Evolutionary conservation across 2,113 vertebrate genomes (phyloP), one percentile per base, ranked within the genome.

Genomic region (Oreocharis arfaki): DNA sequence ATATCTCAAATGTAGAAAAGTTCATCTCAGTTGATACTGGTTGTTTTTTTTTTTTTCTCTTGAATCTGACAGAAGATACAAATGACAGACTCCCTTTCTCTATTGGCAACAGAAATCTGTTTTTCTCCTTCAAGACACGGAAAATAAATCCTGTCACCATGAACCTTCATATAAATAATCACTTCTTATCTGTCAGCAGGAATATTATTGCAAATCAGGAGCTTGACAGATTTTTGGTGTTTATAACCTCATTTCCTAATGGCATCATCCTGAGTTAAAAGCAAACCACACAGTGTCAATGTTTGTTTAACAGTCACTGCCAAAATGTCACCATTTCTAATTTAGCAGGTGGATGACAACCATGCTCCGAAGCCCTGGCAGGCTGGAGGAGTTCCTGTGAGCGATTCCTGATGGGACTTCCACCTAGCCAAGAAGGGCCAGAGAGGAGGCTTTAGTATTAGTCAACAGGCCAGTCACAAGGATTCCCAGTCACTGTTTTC

Each of bases 191-290:
- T 89, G 74, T 79, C 89, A 91, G 56, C 16, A 73, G 42, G 53
- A 82, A 69, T 23, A 89, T 79, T 82, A 93, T n/a, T 91, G 46
- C 50, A 88, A 88, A 91, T 86, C 88, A 84, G 28, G 18, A 93
- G 39, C 68, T 80, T 73, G 93, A 92, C 70, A 90, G 82, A 88
- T 88, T 93, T 87, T 67, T 86, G 41, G 35, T 70, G 46, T 95
- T 96, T 77, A 90, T 80, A 93, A 85, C 55, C 71, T 93, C 50
- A 77, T 63, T 95, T 91, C 79, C 84, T 95, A 94, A 91, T 20
- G 33, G 70, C 71, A 86, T 81, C 68, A 92, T 64, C 68, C 52
- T 0, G 14, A 86, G 64, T 77, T 84, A 95, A 93, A 88, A 68
- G 79, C 60, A 53, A 94, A 59, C 50, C 55, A 78, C 39, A 63